Conservation (phyloP, 1,140 invertebrate genomes). For the Papilio machaon region DNA sequence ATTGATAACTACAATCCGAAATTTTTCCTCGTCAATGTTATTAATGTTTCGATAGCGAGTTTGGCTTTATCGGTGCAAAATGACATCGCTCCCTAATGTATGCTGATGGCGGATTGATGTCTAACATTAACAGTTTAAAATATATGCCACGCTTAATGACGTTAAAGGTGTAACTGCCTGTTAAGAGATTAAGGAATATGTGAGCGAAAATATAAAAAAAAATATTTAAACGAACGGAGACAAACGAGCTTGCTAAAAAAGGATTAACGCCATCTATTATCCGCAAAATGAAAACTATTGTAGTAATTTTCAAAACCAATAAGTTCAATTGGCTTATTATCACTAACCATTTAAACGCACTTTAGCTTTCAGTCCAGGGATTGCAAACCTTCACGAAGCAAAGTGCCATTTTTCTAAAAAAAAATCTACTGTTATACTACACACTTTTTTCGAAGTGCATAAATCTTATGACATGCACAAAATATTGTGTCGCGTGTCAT, state of each 20-base stretch:
- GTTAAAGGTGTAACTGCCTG: conserved; percentile 24
- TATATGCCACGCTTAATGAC: background rate
- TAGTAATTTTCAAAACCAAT: background rate
- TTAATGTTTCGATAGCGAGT: conserved; percentile 54
- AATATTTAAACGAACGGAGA: background rate
- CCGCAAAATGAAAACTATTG: background rate
- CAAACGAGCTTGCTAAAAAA: background rate
- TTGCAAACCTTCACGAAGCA: no score
- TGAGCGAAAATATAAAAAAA: background rate
- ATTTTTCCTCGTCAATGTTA: conserved; percentile 69
- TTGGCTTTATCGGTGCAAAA: conserved; percentile 46
- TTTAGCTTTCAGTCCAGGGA: no score
- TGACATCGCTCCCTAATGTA: conserved; percentile 36
- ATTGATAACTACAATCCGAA: conserved; percentile 48
- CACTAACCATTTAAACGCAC: no score
- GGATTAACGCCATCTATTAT: background rate
- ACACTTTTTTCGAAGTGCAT: no score
- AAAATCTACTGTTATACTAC: no score
- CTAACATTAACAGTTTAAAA: conserved; percentile 26
- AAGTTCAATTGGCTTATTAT: background rate
- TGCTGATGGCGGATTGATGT: conserved; percentile 39
- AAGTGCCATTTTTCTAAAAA: no score
- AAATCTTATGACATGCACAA: no score
- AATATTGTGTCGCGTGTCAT: background rate
- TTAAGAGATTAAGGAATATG: conserved; percentile 26